Percentiles rank a stretch among this genome's conserved stretches.
Evolutionary conservation across 2,797 vertebrate species (phyloP).

Genomic region (Paguma larvata): DNA sequence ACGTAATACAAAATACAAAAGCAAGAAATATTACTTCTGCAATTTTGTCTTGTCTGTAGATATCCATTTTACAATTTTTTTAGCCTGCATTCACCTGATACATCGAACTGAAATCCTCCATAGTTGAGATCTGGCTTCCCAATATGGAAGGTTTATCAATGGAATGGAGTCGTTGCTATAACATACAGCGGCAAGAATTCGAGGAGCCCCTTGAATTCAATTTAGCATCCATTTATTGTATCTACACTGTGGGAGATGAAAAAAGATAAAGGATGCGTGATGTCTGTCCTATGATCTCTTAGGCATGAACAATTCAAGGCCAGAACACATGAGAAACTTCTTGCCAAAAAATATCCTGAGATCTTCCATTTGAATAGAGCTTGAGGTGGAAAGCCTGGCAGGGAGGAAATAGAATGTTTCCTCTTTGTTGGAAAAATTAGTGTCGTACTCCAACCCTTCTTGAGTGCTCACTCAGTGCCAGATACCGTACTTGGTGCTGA

Average conservation of each 20-base stretch:
- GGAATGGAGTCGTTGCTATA: not conserved
- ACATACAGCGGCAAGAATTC: not conserved
- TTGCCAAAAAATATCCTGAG: constrained; percentile 23
- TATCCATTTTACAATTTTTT: not conserved
- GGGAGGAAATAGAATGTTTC: not conserved
- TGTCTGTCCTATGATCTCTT: not conserved
- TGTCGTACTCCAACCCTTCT: not conserved
- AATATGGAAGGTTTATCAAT: not conserved
- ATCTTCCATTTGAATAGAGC: not conserved
- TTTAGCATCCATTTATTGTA: not conserved
- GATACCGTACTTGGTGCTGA: not conserved
- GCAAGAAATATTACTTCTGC: not conserved
- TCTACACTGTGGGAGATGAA: not conserved
- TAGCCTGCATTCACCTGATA: not conserved
- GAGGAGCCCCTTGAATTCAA: not conserved
- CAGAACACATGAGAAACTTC: not conserved
- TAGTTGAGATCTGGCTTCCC: not conserved
- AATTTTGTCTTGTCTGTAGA: not conserved
- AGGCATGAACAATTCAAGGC: not conserved
- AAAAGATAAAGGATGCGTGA: not conserved
- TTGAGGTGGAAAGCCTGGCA: not conserved
- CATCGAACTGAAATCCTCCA: not conserved
- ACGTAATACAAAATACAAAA: not conserved
- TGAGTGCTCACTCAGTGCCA: not conserved
- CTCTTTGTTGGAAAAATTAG: not conserved